phyloP scores from a whole-genome alignment of 2,113 vertebrate genomes.

The Candoia aspera region DNA sequence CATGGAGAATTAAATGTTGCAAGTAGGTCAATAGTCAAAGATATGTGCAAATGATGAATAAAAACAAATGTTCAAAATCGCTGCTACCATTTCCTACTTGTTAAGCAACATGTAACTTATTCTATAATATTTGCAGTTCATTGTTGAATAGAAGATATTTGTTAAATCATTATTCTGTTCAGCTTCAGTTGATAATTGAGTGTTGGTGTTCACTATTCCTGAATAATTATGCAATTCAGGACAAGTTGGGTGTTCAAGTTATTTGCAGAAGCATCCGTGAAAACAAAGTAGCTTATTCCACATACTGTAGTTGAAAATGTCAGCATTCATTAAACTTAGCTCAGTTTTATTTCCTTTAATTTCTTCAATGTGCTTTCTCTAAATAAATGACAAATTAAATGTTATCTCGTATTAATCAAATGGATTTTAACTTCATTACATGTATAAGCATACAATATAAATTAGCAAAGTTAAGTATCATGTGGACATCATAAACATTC shows the following conservation, averaged over 20 bases:
- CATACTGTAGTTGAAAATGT: background rate
- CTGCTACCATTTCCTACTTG: background rate
- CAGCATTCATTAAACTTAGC: constrained; percentile 8
- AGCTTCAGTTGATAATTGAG: background rate
- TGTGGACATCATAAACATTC: background rate
- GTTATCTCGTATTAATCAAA: background rate
- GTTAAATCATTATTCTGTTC: background rate
- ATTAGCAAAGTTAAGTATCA: background rate
- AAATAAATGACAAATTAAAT: background rate
- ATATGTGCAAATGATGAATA: background rate
- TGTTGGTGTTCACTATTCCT: background rate
- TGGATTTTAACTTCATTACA: constrained; percentile 2
- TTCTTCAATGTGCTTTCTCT: too few species aligned
- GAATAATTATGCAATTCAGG: background rate
- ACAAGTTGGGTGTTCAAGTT: background rate
- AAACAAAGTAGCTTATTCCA: background rate
- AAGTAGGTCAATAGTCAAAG: background rate
- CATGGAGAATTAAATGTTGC: background rate
- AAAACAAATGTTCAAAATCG: background rate
- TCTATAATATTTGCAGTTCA: background rate
- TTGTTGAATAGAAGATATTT: background rate
- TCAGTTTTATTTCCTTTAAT: background rate
- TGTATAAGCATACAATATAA: background rate
- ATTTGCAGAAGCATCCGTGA: background rate
- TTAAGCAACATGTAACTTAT: background rate